Evolutionary conservation across 2,113 vertebrate species (phyloP), one percentile per base, ranked within the genome.

Genomic region (Calidris pugnax): DNA sequence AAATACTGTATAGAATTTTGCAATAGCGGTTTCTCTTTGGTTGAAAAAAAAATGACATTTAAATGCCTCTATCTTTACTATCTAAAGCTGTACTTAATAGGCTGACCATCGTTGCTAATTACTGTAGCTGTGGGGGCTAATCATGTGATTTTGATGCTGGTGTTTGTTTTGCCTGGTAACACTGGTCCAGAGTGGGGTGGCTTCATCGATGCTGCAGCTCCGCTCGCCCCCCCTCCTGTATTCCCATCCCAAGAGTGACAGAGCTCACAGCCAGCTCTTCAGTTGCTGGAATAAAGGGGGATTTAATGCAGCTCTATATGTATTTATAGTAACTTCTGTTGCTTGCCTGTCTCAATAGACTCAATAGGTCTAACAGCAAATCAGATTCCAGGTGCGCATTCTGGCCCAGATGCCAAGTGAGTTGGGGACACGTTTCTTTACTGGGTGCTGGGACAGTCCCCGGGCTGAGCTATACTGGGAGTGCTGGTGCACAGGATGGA

Each of bases 211-310:
- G 12, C 48, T 33, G 10, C 71, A 59, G 53, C 81, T 88, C 47
- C 2, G 0, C 45, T 76, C 20, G 1, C 47, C 55, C 32, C 48
- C 20, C 18, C n/a, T 10, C 71, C 6, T 16, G 21, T 28, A 4
- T 10, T 2, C 10, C 48, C 62, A 21, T 28, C 69, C n/a, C 0
- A 15, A 21, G 14, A 53, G 56, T 39, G 7, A 51, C 75, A 0
- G 9, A 71, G 73, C 67, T 87, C 77, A 14, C 8, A 7, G 59
- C 3, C 47, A 85, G 51, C 45, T 43, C 84, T 51, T 19, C 71
- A 51, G 1, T 60, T 9, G 3, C 10, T 63, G 47, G 39, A 51
- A 66, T 86, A 53, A 55, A 76, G 30, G 33, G 33, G 37, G 43
- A 24, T 48, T 84, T 57, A 37, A 59, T 80, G 67, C 62, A 85